These are phyloP conservation scores for Corydoras maculifer DNA, from an alignment of 2,113 vertebrate species.

Conservation along the genomic window DNA sequence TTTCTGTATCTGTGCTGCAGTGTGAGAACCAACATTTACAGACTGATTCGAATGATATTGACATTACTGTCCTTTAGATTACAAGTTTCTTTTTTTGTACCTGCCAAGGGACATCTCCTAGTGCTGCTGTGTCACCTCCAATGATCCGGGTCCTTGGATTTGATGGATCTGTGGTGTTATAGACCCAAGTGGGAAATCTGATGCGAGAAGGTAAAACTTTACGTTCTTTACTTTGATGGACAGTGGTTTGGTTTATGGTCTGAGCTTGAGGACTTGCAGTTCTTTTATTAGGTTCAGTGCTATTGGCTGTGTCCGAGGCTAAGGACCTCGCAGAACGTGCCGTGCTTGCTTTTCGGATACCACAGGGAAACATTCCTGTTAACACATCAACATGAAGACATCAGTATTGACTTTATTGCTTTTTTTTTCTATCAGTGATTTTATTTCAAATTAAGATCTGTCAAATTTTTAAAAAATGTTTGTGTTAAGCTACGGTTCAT, in stretches of 20 bases:
- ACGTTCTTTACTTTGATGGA: background rate
- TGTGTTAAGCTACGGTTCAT: too few relatives aligned
- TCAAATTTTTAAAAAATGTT: too few relatives aligned
- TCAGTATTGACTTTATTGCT: too few relatives aligned
- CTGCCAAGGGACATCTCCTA: conserved; percentile 92
- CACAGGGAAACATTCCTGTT: conserved; percentile 58
- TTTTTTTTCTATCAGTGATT: too few relatives aligned
- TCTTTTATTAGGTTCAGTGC: background rate
- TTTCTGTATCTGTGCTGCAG: too few relatives aligned
- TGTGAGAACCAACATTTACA: too few relatives aligned
- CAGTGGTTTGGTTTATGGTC: background rate
- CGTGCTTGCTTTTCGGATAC: conserved; percentile 38
- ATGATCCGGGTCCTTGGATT: conserved; percentile 61
- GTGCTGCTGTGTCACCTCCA: conserved; percentile 66
- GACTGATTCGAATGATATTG: too few relatives aligned
- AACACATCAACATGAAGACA: too few relatives aligned
- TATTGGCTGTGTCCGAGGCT: background rate
- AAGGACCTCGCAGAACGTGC: conserved; percentile 12
- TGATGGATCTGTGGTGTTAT: conserved; percentile 4
- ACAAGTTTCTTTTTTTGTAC: conserved; percentile 52
- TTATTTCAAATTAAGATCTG: too few relatives aligned
- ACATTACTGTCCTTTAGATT: too few relatives aligned
- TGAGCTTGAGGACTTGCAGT: background rate
- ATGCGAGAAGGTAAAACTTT: fast-evolving
- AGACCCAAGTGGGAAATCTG: conserved; percentile 25